A percentile compares a stretch with the other conserved stretches of the same genome.
Conservation (phyloP, 1,140 invertebrate species). For the Tenebrio molitor region DNA sequence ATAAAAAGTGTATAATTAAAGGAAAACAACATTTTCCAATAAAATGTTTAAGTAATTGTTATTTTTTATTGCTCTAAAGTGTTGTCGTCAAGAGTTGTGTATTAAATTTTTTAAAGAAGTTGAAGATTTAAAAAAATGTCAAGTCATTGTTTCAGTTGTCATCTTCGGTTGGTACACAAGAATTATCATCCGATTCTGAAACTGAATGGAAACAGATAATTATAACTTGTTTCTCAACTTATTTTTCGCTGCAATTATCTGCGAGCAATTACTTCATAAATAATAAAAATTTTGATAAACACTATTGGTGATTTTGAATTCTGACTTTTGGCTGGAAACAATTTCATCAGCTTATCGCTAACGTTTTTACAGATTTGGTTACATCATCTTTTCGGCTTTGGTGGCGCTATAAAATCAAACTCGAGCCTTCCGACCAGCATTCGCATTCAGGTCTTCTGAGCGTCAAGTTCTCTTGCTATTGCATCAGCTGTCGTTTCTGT, state of each 20-base stretch:
- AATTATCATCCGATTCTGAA: slow-evolving; percentile 11
- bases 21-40: too few species aligned
- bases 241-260: slow-evolving; percentile 23
- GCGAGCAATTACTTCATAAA: slow-evolving; percentile 5
- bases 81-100: too few species aligned
- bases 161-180: too few species aligned
- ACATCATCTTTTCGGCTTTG: slow-evolving; percentile 47
- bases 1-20: too few species aligned
- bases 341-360: slow-evolving; percentile 50
- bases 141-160: too few species aligned
- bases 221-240: slow-evolving; percentile 12
- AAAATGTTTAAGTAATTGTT: too few species aligned
- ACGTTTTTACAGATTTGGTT: slow-evolving; percentile 38
- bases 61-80: too few species aligned
- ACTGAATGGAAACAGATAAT: not conserved
- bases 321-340: slow-evolving; percentile 44
- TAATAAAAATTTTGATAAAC: slow-evolving; percentile 34
- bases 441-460: slow-evolving; percentile 32
- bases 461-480: slow-evolving; percentile 23
- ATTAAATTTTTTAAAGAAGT: too few species aligned
- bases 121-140: too few species aligned
- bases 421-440: not conserved
- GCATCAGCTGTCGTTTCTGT: slow-evolving; percentile 9
- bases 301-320: not conserved
- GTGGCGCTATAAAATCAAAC: slow-evolving; percentile 39